A percentile compares a stretch with the other conserved stretches of the same genome.
Conservation (phyloP, 2,113 vertebrate genomes). For the Heterochromis multidens region DNA sequence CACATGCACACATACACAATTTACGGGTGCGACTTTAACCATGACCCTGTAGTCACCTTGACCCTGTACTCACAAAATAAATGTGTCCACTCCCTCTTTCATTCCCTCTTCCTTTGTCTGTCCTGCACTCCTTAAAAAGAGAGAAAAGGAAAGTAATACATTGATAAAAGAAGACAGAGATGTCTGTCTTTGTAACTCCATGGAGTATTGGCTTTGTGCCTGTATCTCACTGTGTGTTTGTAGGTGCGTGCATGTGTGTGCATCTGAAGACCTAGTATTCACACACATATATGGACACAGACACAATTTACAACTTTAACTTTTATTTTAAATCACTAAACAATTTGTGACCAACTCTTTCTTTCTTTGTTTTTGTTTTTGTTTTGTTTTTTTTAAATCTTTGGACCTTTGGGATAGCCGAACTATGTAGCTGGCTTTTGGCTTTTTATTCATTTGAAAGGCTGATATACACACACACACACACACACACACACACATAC, state of each 20-base stretch:
- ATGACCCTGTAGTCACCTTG: neutral
- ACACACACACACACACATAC: neutral
- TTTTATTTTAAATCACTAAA: slow-evolving; percentile 1
- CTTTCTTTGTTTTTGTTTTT: neutral
- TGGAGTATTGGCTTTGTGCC: neutral
- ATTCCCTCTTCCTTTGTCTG: neutral
- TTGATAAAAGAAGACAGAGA: neutral
- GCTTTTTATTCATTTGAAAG: slow-evolving; percentile 2
- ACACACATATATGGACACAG: neutral
- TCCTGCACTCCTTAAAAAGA: neutral
- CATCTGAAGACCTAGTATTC: neutral
- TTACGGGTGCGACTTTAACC: neutral
- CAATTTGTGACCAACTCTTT: slow-evolving; percentile 6
- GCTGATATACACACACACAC: neutral
- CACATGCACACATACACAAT: neutral
- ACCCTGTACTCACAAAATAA: neutral
- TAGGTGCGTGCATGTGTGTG: neutral
- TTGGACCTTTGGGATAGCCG: slow-evolving; percentile 3
- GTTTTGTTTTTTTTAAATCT: too few relatives aligned
- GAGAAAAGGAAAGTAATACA: neutral
- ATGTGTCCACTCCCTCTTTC: neutral
- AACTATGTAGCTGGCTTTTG: slow-evolving; percentile 10
- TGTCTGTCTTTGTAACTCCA: neutral
- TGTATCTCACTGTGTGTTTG: neutral
- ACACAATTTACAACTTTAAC: neutral